Evolutionary conservation across 2,797 vertebrate genomes (phyloP).

Genomic region (Spinus pinus): DNA sequence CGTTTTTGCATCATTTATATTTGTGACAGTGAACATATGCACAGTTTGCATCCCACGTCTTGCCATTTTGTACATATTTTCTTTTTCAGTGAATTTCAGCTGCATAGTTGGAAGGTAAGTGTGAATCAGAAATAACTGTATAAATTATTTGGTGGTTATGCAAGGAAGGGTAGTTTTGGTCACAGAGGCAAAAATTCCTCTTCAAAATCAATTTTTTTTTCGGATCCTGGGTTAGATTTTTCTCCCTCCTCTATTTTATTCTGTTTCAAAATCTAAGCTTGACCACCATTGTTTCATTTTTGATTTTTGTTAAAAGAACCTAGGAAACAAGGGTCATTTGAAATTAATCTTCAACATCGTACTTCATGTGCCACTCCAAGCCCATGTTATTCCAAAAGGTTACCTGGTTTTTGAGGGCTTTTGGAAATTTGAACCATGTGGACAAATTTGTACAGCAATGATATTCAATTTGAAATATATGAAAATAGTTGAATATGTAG

Average conservation of each 20-base stretch:
- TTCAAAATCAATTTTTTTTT: background rate
- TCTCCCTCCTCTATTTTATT: background rate
- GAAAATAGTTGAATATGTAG: slow-evolving; percentile 33
- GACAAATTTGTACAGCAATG: slow-evolving; percentile 26
- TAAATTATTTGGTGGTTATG: background rate
- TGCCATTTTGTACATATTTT: background rate
- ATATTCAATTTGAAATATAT: slow-evolving; percentile 1
- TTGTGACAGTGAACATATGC: background rate
- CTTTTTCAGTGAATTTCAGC: background rate
- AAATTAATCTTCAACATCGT: background rate
- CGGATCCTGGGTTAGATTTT: background rate
- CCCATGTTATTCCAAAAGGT: slow-evolving; percentile 12
- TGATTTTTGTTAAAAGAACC: background rate
- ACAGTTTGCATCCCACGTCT: background rate
- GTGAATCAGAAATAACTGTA: background rate
- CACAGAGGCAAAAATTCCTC: background rate
- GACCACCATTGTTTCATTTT: background rate
- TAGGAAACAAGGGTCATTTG: background rate
- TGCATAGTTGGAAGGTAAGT: background rate
- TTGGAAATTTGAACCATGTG: slow-evolving; percentile 41
- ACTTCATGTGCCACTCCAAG: background rate
- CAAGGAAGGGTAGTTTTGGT: background rate
- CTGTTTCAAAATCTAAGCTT: background rate
- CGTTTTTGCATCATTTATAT: background rate
- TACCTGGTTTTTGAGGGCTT: slow-evolving; percentile 19